Evolutionary conservation across 1,140 invertebrate species (phyloP).

Genomic region (Dendroctonus valens): DNA sequence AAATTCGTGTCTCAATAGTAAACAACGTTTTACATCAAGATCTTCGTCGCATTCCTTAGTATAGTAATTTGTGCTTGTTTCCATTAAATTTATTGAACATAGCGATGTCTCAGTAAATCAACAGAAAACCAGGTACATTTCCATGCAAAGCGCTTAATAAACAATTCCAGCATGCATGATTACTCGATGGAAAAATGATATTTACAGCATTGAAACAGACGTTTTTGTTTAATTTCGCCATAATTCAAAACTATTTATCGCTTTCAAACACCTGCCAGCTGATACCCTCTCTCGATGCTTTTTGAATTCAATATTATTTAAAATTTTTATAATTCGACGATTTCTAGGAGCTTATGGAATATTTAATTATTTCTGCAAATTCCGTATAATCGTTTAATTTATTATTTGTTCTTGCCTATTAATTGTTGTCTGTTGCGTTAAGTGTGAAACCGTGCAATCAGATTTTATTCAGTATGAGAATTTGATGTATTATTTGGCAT

Average conservation of each 20-base stretch:
- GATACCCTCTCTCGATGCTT: constrained; percentile 11
- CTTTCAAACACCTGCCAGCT: constrained; percentile 23
- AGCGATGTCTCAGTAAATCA: constrained; percentile 2
- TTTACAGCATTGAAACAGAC: constrained; percentile 19
- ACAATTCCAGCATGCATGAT: constrained; percentile 7
- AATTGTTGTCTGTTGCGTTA: no score
- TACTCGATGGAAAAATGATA: constrained; percentile 17
- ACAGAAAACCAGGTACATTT: constrained; percentile 1
- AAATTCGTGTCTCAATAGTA: no score
- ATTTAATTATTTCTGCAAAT: constrained; percentile 18
- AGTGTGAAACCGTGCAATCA: no score
- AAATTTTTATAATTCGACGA: constrained; percentile 12
- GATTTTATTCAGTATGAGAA: no score
- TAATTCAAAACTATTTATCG: constrained; percentile 23
- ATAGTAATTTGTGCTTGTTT: no score
- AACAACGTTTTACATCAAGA: no score
- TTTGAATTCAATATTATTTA: constrained; percentile 18
- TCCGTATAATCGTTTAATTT: constrained; percentile 11
- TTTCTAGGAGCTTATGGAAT: constrained; percentile 15
- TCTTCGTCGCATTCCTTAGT: no score
- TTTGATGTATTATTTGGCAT: no score
- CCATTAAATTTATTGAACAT: neutral
- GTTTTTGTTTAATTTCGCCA: constrained; percentile 26
- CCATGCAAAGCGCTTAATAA: constrained; percentile 11
- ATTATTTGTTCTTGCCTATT: constrained; percentile 1